Percentiles rank a stretch among this genome's conserved stretches.
phyloP scores from a whole-genome alignment of 2,888 invertebrate species.

The Eurytoma adleriae region DNA sequence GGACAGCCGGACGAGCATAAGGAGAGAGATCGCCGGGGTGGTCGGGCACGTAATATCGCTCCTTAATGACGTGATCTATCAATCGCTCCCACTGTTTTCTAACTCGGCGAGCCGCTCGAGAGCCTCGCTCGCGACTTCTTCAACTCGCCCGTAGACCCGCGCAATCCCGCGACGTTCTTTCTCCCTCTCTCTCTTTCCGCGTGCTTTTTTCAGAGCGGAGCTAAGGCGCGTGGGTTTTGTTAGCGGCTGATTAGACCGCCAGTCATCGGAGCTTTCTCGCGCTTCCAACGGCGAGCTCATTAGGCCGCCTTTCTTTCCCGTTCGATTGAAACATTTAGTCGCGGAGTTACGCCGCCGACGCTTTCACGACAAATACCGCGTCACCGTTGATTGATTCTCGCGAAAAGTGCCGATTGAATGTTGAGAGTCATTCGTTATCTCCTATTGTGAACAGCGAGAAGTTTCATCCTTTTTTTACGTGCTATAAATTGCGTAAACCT shows the following conservation, averaged over 20 bases:
- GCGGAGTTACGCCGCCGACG: not conserved
- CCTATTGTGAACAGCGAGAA: too few species aligned
- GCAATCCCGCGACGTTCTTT: not conserved
- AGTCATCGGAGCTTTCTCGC: slow-evolving; percentile 1
- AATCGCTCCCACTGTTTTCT: slow-evolving; percentile 59
- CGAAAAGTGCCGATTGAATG: too few species aligned
- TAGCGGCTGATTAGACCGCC: too few species aligned
- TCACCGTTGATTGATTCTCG: not conserved
- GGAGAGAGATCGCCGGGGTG: slow-evolving; percentile 44
- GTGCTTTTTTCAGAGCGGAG: not conserved
- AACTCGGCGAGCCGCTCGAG: not conserved
- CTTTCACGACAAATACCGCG: slow-evolving; percentile 13
- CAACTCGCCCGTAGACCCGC: not conserved
- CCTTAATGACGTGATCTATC: slow-evolving; percentile 61
- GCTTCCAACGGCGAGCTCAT: not conserved
- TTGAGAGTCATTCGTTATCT: too few species aligned
- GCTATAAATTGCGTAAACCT: too few species aligned
- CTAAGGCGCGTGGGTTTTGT: not conserved
- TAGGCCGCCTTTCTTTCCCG: not conserved
- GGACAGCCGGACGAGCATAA: not conserved
- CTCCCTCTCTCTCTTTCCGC: not conserved
- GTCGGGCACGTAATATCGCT: slow-evolving; percentile 47
- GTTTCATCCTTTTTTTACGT: too few species aligned
- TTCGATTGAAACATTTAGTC: slow-evolving; percentile 12
- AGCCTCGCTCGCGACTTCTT: slow-evolving; percentile 12